Percentiles rank a stretch among this genome's conserved stretches.
Conservation (phyloP, 1,140 invertebrate genomes). For the Drosophila subpulchrella region DNA sequence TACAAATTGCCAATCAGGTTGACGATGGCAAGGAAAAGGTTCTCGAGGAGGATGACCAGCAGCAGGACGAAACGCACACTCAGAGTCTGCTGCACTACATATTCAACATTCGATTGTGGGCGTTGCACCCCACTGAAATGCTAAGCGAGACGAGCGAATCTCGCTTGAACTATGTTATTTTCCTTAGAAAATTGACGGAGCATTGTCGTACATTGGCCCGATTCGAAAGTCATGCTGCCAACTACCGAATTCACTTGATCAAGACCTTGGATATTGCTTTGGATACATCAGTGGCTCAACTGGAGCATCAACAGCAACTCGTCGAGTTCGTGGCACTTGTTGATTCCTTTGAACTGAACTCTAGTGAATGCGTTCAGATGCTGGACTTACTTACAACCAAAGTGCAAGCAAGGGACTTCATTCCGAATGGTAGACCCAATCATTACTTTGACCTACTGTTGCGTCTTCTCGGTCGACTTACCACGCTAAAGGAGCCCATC, state of each 20-base stretch:
- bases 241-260: conserved; percentile 71
- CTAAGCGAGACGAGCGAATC: conserved; percentile 50
- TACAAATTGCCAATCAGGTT: conserved; percentile 59
- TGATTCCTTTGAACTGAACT: conserved; percentile 60
- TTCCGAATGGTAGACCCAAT: conserved; percentile 31
- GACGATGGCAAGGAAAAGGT: conserved; percentile 27
- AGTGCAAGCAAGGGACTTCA: conserved; percentile 53
- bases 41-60: conserved; percentile 16
- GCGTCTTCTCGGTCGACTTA: conserved; percentile 55
- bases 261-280: conserved; percentile 65
- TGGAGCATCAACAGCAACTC: conserved; percentile 44
- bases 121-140: conserved; percentile 59
- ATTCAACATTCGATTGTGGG: conserved; percentile 56
- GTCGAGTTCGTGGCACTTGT: conserved; percentile 60
- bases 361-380: conserved; percentile 62
- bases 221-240: conserved; percentile 49
- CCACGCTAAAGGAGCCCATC: conserved; percentile 46
- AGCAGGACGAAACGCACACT: conserved; percentile 37
- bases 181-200: conserved; percentile 60
- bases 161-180: conserved; percentile 59
- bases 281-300: conserved; percentile 22
- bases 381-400: conserved; percentile 52
- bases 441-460: conserved; percentile 69
- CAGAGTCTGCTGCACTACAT: conserved; percentile 72
- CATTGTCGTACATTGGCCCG: conserved; percentile 46